Evolutionary conservation across 2,888 invertebrate species (phyloP), one percentile per base, ranked within the genome.

Genomic region (Mylabris sibirica): DNA sequence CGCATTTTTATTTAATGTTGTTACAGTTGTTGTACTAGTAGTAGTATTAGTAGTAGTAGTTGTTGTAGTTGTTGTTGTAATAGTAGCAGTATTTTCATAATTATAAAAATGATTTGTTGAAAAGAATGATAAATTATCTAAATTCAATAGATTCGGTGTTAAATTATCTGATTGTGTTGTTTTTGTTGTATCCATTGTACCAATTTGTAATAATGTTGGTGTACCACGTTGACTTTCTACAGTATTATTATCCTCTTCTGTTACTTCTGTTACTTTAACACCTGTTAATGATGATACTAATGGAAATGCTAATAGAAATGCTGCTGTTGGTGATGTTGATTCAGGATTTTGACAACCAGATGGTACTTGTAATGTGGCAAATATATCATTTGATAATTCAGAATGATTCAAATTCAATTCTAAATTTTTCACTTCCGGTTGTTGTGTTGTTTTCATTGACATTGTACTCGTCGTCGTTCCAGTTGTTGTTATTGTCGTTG

Each of bases 241-340:
- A 3, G 81, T 79, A 68, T 83, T 79, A 68, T 83, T 87, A 71
- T 88, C 88, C 66, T 88, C 89, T 63, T 87, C 87, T 9, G 87
- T 81, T 0, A 87, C 88, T 76, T 87, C 88, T 1, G 87, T 85
- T 17, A 84, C 84, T 80, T 86, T 87, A 60, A 88, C 87, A 8
- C 87, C 88, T 72, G 88, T 88, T 9, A 88, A 78, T 4, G 89
- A 88, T 0, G 89, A 92, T 0, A 93, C 93, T 61, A 93, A 83
- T 0, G 93, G 93, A 78, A 93, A 93, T 1, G 92, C 91, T 85
- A 92, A 88, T 12, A 93, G 85, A 80, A 93, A 93, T 1, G 93
- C 93, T 14, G 93, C 93, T 2, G 93, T 93, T 5, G 93, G 93
- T 1, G 93, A 93, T 63, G 90, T 88, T 1, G 89, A 89, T 77